phyloP scores from a whole-genome alignment of 1,140 invertebrate genomes.

The Drosophila kohkoa region DNA sequence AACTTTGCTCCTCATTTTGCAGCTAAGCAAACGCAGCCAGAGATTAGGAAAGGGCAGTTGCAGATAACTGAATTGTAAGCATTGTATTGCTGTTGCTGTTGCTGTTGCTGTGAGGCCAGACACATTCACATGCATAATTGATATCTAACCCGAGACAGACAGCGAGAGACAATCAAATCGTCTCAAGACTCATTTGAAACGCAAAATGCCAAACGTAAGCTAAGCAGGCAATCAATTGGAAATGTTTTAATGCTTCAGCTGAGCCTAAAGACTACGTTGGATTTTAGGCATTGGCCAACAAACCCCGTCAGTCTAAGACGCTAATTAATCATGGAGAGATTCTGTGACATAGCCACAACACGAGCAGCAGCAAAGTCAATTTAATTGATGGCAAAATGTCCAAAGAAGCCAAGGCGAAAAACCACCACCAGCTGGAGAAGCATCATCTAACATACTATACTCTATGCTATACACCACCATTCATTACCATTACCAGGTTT shows the following conservation, averaged over 20 bases:
- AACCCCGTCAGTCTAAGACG: slow-evolving; percentile 64
- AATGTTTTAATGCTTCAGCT: slow-evolving; percentile 61
- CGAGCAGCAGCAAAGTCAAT: slow-evolving; percentile 64
- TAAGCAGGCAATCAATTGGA: slow-evolving; percentile 73
- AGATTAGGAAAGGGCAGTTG: slow-evolving; percentile 30
- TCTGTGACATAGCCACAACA: slow-evolving; percentile 29
- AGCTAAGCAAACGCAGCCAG: neutral
- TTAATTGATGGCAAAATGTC: slow-evolving; percentile 68
- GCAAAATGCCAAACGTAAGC: slow-evolving; percentile 44
- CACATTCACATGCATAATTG: slow-evolving; percentile 70
- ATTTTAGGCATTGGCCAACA: slow-evolving; percentile 33
- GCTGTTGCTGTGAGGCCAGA: slow-evolving; percentile 3
- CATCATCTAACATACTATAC: neutral
- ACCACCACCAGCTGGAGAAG: slow-evolving; percentile 40
- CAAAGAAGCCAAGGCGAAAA: slow-evolving; percentile 38
- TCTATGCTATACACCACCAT: neutral
- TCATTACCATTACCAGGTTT: neutral
- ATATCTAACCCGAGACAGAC: slow-evolving; percentile 27
- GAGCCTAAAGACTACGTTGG: slow-evolving; percentile 5
- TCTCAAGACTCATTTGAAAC: slow-evolving; percentile 50
- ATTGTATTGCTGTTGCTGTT: slow-evolving; percentile 1
- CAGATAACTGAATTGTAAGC: slow-evolving; percentile 11
- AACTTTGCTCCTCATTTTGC: neutral
- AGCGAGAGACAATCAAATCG: slow-evolving; percentile 6
- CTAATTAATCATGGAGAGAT: slow-evolving; percentile 74